These are phyloP conservation scores for Maniola hyperantus DNA, from an alignment of 2,888 invertebrate species.

Conservation along the genomic window DNA sequence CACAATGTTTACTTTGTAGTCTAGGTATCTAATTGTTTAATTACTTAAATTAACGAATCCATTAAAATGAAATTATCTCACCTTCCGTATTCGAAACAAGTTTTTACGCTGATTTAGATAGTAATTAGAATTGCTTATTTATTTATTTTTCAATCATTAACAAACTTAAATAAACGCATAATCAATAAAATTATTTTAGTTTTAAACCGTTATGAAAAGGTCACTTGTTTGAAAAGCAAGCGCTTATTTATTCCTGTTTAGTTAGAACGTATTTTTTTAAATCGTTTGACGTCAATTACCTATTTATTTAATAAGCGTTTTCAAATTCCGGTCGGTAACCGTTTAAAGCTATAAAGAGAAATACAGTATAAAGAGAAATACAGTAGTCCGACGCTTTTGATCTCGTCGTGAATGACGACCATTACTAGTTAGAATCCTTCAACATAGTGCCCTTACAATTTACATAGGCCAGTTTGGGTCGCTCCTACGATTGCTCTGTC, in stretches of 20 bases:
- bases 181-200: not conserved
- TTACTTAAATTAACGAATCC: not conserved
- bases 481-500: no score
- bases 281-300: not conserved
- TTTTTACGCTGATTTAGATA: not conserved
- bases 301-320: not conserved
- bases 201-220: not conserved
- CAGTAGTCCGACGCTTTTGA: no score
- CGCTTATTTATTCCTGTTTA: not conserved
- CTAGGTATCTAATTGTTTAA: not conserved
- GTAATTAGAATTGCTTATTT: not conserved
- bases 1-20: no score
- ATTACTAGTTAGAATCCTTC: no score
- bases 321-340: not conserved
- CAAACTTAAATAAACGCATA: not conserved
- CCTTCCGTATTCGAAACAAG: not conserved
- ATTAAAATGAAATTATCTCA: not conserved
- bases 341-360: no score
- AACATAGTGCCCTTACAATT: no score
- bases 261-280: no score
- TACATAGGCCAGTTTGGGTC: no score
- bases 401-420: no score
- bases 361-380: no score
- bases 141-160: conserved; percentile 2
- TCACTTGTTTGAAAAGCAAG: conserved; percentile 1